Percentiles rank a stretch among this genome's conserved stretches.
phyloP scores from a whole-genome alignment of 2,113 vertebrate genomes.

The Gavia stellata region DNA sequence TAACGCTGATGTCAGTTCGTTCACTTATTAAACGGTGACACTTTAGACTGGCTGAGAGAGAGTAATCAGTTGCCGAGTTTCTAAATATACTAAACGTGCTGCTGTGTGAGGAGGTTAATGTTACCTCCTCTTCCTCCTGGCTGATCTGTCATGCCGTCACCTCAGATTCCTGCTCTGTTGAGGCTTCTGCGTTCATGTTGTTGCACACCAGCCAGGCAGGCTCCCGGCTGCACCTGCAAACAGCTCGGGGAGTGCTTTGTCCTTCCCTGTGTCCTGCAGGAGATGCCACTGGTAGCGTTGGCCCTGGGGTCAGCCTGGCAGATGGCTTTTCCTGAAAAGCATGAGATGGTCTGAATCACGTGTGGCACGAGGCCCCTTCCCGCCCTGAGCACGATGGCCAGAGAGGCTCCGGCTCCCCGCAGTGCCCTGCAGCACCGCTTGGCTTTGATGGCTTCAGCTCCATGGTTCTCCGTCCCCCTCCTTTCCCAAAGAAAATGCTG shows the following conservation, averaged over 20 bases:
- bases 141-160: background rate
- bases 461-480: background rate
- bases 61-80: background rate
- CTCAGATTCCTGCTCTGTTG: background rate
- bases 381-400: fast-evolving
- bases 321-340: background rate
- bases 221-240: background rate
- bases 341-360: fast-evolving
- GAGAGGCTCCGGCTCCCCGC: background rate
- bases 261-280: background rate
- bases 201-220: background rate
- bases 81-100: slow-evolving; percentile 18
- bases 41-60: background rate
- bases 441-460: background rate
- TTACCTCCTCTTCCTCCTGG: slow-evolving; percentile 22
- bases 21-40: background rate
- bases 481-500: background rate
- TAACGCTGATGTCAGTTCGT: background rate
- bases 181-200: background rate
- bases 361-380: background rate
- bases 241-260: background rate
- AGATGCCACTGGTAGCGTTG: background rate
- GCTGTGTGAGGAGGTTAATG: background rate
- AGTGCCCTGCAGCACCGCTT: background rate
- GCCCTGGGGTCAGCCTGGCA: background rate